phyloP scores from a whole-genome alignment of 2,797 vertebrate species.

The Xyrichtys novacula region DNA sequence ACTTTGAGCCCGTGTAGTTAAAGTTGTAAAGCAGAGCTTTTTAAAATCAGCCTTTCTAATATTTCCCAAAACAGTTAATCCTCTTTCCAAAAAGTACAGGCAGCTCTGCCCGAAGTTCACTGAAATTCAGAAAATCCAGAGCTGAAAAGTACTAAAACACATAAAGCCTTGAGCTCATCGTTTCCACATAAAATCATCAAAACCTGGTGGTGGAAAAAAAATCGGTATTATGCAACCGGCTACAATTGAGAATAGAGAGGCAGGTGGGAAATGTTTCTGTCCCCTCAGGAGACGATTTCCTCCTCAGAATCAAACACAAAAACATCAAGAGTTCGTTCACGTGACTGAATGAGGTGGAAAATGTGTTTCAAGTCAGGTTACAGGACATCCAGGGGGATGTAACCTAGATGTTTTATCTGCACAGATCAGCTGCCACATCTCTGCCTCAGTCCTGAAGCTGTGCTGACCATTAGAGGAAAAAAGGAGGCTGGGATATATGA shows the following conservation, averaged over 20 bases:
- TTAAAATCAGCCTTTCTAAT: constrained; percentile 2
- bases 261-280: constrained; percentile 27
- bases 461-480: constrained; percentile 47
- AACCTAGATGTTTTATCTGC: constrained; percentile 76
- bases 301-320: constrained; percentile 15
- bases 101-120: not conserved
- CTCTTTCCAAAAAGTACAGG: not conserved
- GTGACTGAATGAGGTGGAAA: constrained; percentile 52
- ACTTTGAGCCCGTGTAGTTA: not conserved
- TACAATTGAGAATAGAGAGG: constrained; percentile 25
- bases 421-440: constrained; percentile 49
- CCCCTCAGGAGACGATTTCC: constrained; percentile 25
- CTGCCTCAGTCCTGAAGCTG: constrained; percentile 44
- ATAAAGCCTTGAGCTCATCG: constrained; percentile 21
- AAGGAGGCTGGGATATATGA: constrained; percentile 23
- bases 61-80: not conserved
- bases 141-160: not conserved
- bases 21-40: not conserved
- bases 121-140: constrained; percentile 13
- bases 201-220: constrained; percentile 8
- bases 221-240: constrained; percentile 36
- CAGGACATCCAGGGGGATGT: constrained; percentile 65
- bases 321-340: constrained; percentile 55
- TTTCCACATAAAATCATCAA: constrained; percentile 20
- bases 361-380: constrained; percentile 51